A percentile compares a stretch with the other conserved stretches of the same genome.
These are phyloP conservation scores for Alosa sapidissima DNA, from an alignment of 2,797 vertebrate genomes.

Conservation along the genomic window DNA sequence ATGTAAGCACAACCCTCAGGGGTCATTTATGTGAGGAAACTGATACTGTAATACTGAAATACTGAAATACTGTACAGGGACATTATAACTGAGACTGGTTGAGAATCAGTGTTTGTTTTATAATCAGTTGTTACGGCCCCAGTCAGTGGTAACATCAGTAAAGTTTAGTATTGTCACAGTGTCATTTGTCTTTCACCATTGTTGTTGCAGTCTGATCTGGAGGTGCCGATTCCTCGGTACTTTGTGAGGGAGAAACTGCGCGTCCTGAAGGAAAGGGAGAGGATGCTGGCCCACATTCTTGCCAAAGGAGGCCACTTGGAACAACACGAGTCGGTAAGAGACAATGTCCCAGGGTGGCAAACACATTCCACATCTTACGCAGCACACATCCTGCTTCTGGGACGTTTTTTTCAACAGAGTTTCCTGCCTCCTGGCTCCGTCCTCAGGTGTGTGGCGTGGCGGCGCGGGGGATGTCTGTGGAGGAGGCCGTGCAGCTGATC, in stretches of 20 bases:
- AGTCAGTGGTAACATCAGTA: background rate
- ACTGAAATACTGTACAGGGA: background rate
- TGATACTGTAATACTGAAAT: background rate
- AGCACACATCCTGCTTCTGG: background rate
- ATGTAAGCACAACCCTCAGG: background rate
- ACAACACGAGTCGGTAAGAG: conserved; percentile 59
- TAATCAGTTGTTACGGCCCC: no score
- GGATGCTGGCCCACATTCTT: conserved; percentile 73
- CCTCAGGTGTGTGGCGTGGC: conserved; percentile 12
- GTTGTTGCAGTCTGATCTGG: conserved; percentile 73
- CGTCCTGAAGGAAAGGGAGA: conserved; percentile 73
- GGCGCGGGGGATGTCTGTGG: conserved; percentile 54
- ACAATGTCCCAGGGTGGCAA: background rate
- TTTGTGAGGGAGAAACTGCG: conserved; percentile 80
- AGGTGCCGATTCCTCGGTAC: conserved; percentile 84
- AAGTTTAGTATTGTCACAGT: background rate
- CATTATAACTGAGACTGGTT: background rate
- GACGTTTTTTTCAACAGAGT: background rate
- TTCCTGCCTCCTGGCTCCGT: background rate
- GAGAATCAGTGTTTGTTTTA: background rate
- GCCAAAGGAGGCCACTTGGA: conserved; percentile 52
- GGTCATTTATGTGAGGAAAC: background rate
- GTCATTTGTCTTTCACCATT: background rate
- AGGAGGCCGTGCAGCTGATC: conserved; percentile 71
- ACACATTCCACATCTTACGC: background rate